A percentile compares a stretch with the other conserved stretches of the same genome.
Conservation (phyloP, 2,113 vertebrate genomes). For the Promerops cafer region DNA sequence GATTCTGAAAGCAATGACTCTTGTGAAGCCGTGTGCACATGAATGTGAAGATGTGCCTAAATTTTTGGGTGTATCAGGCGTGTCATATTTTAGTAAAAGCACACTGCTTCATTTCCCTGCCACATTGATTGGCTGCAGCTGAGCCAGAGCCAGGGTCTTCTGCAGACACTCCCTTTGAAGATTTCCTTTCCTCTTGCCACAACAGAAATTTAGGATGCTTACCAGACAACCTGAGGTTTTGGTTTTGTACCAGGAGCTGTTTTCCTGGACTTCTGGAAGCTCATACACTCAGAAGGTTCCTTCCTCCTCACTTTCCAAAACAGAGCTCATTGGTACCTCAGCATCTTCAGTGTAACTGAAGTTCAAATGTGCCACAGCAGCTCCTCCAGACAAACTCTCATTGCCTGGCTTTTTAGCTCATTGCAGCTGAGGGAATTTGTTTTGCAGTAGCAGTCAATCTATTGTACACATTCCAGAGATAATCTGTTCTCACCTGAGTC, state of each 20-base stretch:
- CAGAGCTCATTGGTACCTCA: not conserved
- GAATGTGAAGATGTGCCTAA: not conserved
- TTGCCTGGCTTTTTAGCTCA: constrained; percentile 59
- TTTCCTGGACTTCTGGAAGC: not conserved
- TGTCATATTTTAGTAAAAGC: not conserved
- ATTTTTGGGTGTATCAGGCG: not conserved
- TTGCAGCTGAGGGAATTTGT: constrained; percentile 64
- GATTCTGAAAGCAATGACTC: not conserved
- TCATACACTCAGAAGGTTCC: not conserved
- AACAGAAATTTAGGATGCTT: not conserved
- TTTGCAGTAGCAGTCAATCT: constrained; percentile 58
- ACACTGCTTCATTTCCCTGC: not conserved
- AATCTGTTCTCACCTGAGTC: constrained; percentile 45
- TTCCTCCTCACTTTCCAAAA: not conserved
- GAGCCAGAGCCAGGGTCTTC: not conserved
- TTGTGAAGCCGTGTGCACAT: not conserved
- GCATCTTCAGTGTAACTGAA: not conserved
- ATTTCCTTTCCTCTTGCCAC: not conserved
- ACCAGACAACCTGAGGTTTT: not conserved
- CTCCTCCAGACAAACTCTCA: constrained; percentile 45
- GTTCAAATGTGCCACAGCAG: constrained; percentile 23
- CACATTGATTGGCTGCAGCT: not conserved
- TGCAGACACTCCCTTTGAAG: not conserved
- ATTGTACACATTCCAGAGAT: constrained; percentile 46
- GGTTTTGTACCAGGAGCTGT: not conserved